phyloP scores from a whole-genome alignment of 1,140 invertebrate species.

The Drosophila subpulchrella region DNA sequence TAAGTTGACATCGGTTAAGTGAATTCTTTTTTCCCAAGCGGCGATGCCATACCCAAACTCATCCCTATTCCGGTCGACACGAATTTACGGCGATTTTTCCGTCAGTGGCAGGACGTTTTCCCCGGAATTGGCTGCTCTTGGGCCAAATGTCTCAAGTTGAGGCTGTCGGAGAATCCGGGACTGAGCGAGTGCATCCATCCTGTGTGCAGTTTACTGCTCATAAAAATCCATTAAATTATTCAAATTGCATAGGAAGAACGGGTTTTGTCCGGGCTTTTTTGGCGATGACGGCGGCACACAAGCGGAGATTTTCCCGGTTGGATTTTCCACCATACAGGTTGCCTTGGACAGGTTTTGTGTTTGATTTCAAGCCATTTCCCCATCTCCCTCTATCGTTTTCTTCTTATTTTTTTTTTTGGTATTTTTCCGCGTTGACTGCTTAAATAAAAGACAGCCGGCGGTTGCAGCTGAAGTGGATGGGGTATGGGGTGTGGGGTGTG shows the following conservation, averaged over 20 bases:
- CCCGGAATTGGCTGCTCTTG: constrained; percentile 35
- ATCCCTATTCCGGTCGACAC: constrained; percentile 39
- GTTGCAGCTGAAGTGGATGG: constrained; percentile 20
- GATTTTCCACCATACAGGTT: not conserved
- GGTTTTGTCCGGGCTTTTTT: constrained; percentile 32
- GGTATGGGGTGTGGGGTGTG: not conserved
- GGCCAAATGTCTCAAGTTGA: constrained; percentile 38
- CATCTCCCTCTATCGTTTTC: not conserved
- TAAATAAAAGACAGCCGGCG: constrained; percentile 69
- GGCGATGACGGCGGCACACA: constrained; percentile 34
- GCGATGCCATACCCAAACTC: constrained; percentile 7
- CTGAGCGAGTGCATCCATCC: constrained; percentile 56
- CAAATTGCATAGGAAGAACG: constrained; percentile 76
- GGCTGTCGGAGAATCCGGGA: constrained; percentile 29
- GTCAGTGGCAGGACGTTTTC: constrained; percentile 59
- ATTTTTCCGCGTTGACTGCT: constrained; percentile 75
- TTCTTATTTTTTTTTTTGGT: constrained; percentile 33
- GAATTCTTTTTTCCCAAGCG: not conserved
- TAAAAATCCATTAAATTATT: constrained; percentile 84
- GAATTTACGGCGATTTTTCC: constrained; percentile 73
- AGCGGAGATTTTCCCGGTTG: constrained; percentile 12
- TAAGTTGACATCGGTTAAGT: not conserved
- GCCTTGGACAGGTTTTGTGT: constrained; percentile 26
- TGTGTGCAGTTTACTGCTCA: constrained; percentile 80
- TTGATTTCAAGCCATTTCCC: constrained; percentile 43